phyloP scores from a whole-genome alignment of 2,113 vertebrate species.

The Gnathonemus longibarbis region DNA sequence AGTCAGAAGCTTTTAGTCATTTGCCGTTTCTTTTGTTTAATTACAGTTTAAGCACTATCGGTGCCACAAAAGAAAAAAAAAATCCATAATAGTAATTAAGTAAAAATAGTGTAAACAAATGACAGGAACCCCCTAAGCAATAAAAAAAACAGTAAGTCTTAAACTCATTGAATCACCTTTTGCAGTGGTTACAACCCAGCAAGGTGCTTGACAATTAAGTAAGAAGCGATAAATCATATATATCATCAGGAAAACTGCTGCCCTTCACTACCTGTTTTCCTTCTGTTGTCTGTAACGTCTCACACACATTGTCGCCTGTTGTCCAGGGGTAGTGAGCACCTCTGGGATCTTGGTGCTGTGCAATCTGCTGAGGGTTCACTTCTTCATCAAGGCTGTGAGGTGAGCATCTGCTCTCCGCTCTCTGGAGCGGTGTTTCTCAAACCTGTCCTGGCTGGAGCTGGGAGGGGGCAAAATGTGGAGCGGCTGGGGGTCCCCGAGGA shows the following conservation, averaged over 20 bases:
- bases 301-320: not conserved
- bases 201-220: not conserved
- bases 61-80: not conserved
- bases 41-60: not conserved
- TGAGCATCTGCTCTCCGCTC: conserved; percentile 46
- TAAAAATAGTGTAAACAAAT: not conserved
- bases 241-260: not conserved
- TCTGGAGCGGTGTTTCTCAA: not conserved
- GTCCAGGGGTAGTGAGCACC: conserved; percentile 68
- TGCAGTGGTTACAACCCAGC: not conserved
- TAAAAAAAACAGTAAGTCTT: not conserved
- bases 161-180: not conserved
- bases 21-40: not conserved
- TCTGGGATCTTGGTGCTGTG: conserved; percentile 69
- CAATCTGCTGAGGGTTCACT: conserved; percentile 68
- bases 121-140: not conserved
- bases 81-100: not conserved
- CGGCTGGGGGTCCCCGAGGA: not conserved
- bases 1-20: not conserved
- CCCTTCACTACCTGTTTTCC: not conserved
- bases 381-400: conserved; percentile 66
- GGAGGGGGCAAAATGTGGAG: not conserved
- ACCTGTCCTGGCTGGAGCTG: not conserved
- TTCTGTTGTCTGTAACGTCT: not conserved
- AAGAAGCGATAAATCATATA: not conserved